A percentile compares a stretch with the other conserved stretches of the same genome.
Evolutionary conservation across 1,140 invertebrate species (phyloP).

Genomic region (Daktulosphaira vitifoliae): DNA sequence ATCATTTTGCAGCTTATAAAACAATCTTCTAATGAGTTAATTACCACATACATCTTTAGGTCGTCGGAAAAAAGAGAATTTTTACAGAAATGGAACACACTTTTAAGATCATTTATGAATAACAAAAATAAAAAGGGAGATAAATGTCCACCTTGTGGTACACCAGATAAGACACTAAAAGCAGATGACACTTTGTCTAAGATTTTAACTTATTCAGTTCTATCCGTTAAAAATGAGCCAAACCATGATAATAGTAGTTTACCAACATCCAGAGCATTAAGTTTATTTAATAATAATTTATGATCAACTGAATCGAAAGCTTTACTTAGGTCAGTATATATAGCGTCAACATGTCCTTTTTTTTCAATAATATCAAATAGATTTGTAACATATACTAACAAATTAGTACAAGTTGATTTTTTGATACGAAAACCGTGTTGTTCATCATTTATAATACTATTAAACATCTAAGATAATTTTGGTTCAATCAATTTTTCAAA

Average conservation of each 20-base stretch:
- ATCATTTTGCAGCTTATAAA: not conserved
- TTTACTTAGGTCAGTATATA: not conserved
- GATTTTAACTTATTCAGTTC: too few relatives aligned
- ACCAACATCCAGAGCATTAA: not conserved
- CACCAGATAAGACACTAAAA: not conserved
- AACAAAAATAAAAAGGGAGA: not conserved
- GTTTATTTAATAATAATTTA: not conserved
- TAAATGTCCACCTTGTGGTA: not conserved
- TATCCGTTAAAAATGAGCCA: too few relatives aligned
- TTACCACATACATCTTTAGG: not conserved
- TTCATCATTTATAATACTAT: not conserved
- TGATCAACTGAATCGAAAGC: not conserved
- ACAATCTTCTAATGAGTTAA: not conserved
- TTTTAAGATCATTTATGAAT: not conserved
- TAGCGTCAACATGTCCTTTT: not conserved
- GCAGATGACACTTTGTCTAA: not conserved
- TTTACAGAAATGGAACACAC: not conserved
- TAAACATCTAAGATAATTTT: not conserved
- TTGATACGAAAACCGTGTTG: not conserved
- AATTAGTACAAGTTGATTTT: not conserved
- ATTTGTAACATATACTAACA: not conserved
- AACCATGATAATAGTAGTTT: too few relatives aligned
- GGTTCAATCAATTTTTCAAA: slow-evolving; percentile 3
- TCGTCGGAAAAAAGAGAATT: not conserved
- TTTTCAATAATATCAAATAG: not conserved